These are phyloP conservation scores for Drosophila persimilis DNA, from an alignment of 1,140 invertebrate species.

Conservation along the genomic window DNA sequence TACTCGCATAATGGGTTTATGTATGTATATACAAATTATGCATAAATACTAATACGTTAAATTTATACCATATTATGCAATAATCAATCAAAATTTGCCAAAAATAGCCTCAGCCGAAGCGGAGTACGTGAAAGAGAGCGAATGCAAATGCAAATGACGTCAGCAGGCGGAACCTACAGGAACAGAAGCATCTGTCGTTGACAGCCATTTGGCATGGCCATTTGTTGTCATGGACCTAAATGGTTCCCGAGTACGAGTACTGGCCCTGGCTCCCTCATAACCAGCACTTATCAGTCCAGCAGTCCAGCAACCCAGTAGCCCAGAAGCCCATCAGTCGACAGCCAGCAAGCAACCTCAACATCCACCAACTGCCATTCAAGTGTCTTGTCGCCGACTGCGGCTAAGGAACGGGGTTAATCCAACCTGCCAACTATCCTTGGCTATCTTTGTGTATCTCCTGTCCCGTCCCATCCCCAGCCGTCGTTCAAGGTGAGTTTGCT, in stretches of 20 bases:
- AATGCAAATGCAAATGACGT: conserved; percentile 28
- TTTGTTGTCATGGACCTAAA: conserved; percentile 45
- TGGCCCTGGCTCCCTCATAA: not conserved
- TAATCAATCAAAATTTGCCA: conserved; percentile 61
- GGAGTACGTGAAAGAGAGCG: not conserved
- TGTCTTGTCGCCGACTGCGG: conserved; percentile 41
- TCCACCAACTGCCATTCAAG: conserved; percentile 44
- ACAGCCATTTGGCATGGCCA: conserved; percentile 62
- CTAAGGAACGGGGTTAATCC: conserved; percentile 43
- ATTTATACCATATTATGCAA: conserved; percentile 28
- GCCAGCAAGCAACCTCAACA: conserved; percentile 32
- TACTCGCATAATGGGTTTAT: not conserved
- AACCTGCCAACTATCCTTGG: conserved; percentile 39
- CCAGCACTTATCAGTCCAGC: conserved; percentile 16
- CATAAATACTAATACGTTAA: conserved; percentile 29
- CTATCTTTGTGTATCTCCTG: conserved; percentile 29
- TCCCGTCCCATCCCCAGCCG: conserved; percentile 15
- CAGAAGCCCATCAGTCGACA: conserved; percentile 7
- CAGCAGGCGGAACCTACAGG: conserved; percentile 15
- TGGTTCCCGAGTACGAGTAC: not conserved
- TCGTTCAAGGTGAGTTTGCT: conserved; percentile 26
- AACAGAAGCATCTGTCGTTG: conserved; percentile 46
- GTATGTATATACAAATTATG: conserved; percentile 12
- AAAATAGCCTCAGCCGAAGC: conserved; percentile 24
- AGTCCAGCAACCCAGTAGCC: not conserved